Evolutionary conservation across 2,113 vertebrate genomes (phyloP).

Genomic region (Corynorhinus townsendii): DNA sequence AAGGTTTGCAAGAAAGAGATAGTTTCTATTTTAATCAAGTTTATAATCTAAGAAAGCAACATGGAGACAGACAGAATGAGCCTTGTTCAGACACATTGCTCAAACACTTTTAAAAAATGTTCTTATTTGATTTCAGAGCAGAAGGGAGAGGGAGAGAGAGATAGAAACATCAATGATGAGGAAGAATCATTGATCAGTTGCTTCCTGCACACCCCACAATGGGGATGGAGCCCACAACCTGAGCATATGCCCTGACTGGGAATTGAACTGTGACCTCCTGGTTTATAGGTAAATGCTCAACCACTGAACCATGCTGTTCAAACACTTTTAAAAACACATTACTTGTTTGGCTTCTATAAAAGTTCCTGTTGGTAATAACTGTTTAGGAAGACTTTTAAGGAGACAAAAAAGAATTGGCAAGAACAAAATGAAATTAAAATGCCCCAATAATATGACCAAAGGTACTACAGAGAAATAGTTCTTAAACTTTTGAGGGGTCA

Average conservation of each 20-base stretch:
- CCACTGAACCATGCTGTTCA: not conserved
- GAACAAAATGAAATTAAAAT: slow-evolving; percentile 42
- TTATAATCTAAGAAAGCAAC: not conserved
- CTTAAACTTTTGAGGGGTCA: not conserved
- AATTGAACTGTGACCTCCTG: too few relatives aligned
- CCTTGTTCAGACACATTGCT: not conserved
- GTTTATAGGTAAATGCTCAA: too few relatives aligned
- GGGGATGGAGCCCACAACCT: too few relatives aligned
- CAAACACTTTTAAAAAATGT: not conserved
- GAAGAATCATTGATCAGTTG: too few relatives aligned
- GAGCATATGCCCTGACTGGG: too few relatives aligned
- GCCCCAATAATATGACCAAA: not conserved
- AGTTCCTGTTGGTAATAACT: not conserved
- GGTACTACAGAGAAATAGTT: not conserved
- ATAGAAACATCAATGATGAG: too few relatives aligned
- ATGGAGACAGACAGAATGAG: not conserved
- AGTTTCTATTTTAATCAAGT: not conserved
- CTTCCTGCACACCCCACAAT: too few relatives aligned
- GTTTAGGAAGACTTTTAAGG: slow-evolving; percentile 16
- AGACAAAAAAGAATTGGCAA: not conserved
- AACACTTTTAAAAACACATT: not conserved
- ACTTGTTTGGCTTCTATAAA: slow-evolving; percentile 49
- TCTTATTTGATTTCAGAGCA: too few relatives aligned
- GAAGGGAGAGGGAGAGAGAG: too few relatives aligned
- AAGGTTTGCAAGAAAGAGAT: not conserved